A percentile compares a stretch with the other conserved stretches of the same genome.
phyloP scores from a whole-genome alignment of 2,797 vertebrate species.

The Mus spretus region DNA sequence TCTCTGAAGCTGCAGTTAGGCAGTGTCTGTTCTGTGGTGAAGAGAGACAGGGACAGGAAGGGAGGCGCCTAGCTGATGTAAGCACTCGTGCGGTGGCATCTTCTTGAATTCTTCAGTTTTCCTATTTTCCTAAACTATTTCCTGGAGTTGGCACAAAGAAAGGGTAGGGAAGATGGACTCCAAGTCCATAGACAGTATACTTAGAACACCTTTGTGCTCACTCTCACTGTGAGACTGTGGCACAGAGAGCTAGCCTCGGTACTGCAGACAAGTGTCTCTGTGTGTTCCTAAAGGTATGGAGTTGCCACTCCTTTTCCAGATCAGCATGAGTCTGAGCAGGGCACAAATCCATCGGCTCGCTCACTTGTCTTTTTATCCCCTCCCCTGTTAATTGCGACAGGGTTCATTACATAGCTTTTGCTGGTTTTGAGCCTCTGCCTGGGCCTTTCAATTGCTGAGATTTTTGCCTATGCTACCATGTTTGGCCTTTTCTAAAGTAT shows the following conservation, averaged over 20 bases:
- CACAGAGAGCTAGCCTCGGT: background rate
- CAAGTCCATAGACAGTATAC: background rate
- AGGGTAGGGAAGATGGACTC: background rate
- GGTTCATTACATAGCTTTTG: background rate
- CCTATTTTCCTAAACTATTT: background rate
- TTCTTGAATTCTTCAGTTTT: background rate
- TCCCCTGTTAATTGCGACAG: background rate
- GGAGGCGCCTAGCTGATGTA: slow-evolving; percentile 15
- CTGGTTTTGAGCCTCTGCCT: background rate
- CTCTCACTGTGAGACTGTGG: background rate
- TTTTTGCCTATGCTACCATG: too few relatives aligned
- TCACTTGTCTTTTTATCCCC: background rate
- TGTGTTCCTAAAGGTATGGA: slow-evolving; percentile 28
- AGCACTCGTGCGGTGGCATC: slow-evolving; percentile 26
- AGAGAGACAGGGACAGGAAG: background rate
- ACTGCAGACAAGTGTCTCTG: background rate
- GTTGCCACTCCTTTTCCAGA: background rate
- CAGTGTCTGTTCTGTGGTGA: background rate
- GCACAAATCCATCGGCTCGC: background rate
- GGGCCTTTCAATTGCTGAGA: background rate
- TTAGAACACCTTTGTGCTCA: background rate
- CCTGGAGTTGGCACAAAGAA: background rate
- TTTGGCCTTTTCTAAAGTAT: slow-evolving; percentile 47
- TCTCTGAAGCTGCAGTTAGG: slow-evolving; percentile 28
- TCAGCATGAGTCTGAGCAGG: background rate